Conservation (phyloP, 2,888 invertebrate genomes). For the Dryobotodes eremita region DNA sequence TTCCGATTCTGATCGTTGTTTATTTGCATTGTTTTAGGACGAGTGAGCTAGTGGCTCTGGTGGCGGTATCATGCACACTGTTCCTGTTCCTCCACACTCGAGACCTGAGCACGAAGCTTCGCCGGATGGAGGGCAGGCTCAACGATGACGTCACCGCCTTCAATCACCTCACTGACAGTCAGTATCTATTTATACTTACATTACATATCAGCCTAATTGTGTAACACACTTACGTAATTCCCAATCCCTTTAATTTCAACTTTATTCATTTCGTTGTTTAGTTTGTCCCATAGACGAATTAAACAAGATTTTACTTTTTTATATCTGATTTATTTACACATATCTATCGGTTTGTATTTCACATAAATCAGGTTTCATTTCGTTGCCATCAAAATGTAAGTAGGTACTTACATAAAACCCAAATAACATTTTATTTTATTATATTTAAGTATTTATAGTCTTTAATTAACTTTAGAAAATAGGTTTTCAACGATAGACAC, state of each 20-base stretch:
- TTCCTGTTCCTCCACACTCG: conserved; percentile 96
- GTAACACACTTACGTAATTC: neutral
- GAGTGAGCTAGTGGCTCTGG: conserved; percentile 95
- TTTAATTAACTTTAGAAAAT: conserved; percentile 38
- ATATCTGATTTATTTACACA: too few species aligned
- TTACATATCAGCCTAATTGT: neutral
- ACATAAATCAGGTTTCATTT: neutral
- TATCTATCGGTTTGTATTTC: neutral
- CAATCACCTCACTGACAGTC: conserved; percentile 87
- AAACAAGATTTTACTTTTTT: too few species aligned
- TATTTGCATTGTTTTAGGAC: conserved; percentile 90
- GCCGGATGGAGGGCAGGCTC: conserved; percentile 95
- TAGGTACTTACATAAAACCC: too few species aligned
- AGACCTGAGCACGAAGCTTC: conserved; percentile 94
- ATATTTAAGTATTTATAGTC: neutral
- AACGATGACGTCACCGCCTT: conserved; percentile 89
- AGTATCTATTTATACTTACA: conserved; percentile 66
- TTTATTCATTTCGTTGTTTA: too few species aligned
- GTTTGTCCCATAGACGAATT: too few species aligned
- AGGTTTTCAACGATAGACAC: neutral
- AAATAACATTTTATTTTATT: neutral
- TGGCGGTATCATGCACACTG: conserved; percentile 95
- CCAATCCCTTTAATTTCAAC: too few species aligned
- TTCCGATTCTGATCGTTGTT: neutral
- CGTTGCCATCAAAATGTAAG: too few species aligned